Evolutionary conservation across 2,888 invertebrate species (phyloP).

Genomic region (Ganaspis brasiliensis): DNA sequence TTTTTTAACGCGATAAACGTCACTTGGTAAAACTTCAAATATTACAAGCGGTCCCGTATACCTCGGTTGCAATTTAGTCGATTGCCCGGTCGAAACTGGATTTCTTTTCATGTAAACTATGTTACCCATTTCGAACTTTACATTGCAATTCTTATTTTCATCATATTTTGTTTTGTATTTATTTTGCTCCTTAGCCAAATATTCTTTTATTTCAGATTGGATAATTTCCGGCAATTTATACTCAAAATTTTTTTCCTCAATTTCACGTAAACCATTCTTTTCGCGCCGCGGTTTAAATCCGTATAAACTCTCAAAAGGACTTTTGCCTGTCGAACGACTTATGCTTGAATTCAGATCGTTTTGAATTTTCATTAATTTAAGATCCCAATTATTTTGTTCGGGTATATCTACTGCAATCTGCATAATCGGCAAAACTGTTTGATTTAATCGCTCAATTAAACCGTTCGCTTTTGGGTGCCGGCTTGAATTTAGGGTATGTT

Average conservation of each 20-base stretch:
- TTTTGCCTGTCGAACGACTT: constrained; percentile 31
- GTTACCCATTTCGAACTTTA: too few relatives aligned
- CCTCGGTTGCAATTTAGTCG: too few relatives aligned
- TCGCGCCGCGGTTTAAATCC: constrained; percentile 26
- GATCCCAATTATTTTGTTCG: background rate
- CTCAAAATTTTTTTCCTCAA: background rate
- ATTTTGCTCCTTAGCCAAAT: background rate
- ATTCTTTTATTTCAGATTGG: background rate
- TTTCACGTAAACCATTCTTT: background rate
- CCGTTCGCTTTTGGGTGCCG: background rate
- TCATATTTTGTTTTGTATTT: too few relatives aligned
- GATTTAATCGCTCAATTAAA: background rate
- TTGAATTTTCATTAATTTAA: background rate
- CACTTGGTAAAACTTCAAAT: too few relatives aligned
- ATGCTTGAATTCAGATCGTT: constrained; percentile 33
- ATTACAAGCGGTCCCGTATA: too few relatives aligned
- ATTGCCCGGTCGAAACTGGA: too few relatives aligned
- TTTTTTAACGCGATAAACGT: too few relatives aligned
- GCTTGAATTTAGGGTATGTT: background rate
- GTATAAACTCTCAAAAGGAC: constrained; percentile 33
- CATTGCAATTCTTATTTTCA: too few relatives aligned
- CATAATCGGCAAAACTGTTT: background rate
- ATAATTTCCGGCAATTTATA: background rate
- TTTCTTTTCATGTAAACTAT: too few relatives aligned
- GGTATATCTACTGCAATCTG: background rate